A percentile compares a stretch with the other conserved stretches of the same genome.
These are phyloP conservation scores for Pedetes capensis DNA, from an alignment of 2,113 vertebrate species.

Conservation along the genomic window DNA sequence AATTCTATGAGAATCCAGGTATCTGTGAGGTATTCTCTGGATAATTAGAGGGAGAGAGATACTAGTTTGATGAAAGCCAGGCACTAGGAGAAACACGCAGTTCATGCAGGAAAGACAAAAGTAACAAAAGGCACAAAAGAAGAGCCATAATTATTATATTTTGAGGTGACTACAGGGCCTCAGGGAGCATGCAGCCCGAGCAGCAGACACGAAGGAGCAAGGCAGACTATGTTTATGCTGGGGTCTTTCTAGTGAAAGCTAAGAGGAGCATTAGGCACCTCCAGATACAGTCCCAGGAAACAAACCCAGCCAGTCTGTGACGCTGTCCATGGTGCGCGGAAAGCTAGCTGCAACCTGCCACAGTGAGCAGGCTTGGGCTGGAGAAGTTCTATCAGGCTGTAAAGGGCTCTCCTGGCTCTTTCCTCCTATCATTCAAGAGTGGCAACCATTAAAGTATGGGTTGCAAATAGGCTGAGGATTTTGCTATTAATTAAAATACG, in stretches of 20 bases:
- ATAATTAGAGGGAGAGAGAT: not conserved
- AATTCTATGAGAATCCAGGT: not conserved
- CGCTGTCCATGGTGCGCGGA: accelerated
- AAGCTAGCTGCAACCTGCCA: not conserved
- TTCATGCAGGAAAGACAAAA: not conserved
- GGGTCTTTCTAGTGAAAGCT: not conserved
- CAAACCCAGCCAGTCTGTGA: not conserved
- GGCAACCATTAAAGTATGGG: not conserved
- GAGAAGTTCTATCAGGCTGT: not conserved
- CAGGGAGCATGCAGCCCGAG: not conserved
- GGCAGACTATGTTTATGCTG: not conserved
- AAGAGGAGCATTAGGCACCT: not conserved
- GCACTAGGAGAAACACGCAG: not conserved
- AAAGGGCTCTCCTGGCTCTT: not conserved
- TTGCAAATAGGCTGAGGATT: not conserved
- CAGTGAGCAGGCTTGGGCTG: not conserved
- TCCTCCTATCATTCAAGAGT: not conserved
- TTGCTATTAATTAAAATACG: conserved; percentile 62
- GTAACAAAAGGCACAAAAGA: not conserved
- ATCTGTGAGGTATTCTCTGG: not conserved
- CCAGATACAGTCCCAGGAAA: not conserved
- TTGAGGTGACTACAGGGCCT: not conserved
- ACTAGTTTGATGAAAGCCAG: not conserved
- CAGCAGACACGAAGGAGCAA: not conserved
- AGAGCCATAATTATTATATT: not conserved